phyloP scores from a whole-genome alignment of 1,140 invertebrate genomes.

The Kradibia gibbosae region DNA sequence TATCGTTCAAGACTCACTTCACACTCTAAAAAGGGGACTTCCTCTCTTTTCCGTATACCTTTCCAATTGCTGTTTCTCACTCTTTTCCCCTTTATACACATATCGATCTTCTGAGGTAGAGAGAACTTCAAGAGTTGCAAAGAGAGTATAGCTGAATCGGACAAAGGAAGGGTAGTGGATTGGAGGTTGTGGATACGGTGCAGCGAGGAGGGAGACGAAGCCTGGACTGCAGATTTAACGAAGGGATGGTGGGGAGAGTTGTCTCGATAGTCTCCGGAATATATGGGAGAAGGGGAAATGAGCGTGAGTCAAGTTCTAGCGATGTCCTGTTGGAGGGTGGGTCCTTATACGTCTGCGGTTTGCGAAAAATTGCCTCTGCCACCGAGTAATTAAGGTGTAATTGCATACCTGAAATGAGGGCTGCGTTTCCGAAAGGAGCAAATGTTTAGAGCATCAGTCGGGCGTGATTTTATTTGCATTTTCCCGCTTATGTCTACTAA shows the following conservation, averaged over 20 bases:
- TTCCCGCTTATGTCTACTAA: too few relatives aligned
- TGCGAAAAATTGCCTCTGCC: slow-evolving; percentile 14
- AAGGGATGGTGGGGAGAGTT: not conserved
- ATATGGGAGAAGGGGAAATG: not conserved
- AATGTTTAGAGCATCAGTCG: not conserved
- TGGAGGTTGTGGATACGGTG: too few relatives aligned
- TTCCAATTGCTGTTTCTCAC: not conserved
- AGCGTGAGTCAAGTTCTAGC: slow-evolving; percentile 24
- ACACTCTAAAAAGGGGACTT: not conserved
- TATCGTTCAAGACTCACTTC: not conserved
- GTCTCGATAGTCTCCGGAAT: slow-evolving; percentile 27
- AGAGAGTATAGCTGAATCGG: not conserved
- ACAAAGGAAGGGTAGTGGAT: not conserved
- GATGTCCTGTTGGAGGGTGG: not conserved
- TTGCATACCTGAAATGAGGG: slow-evolving; percentile 10
- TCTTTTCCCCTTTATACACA: slow-evolving; percentile 17
- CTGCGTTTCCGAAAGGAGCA: not conserved
- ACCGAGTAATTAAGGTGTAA: slow-evolving; percentile 34
- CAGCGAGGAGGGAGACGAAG: too few relatives aligned
- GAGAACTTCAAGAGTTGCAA: slow-evolving; percentile 13
- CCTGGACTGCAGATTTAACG: slow-evolving; percentile 43
- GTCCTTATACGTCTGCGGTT: not conserved
- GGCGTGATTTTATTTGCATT: not conserved
- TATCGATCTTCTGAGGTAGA: slow-evolving; percentile 21
- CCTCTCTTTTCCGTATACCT: not conserved